A percentile compares a stretch with the other conserved stretches of the same genome.
These are phyloP conservation scores for Tetheella fluctuosa DNA, from an alignment of 2,888 invertebrate species.

Conservation along the genomic window DNA sequence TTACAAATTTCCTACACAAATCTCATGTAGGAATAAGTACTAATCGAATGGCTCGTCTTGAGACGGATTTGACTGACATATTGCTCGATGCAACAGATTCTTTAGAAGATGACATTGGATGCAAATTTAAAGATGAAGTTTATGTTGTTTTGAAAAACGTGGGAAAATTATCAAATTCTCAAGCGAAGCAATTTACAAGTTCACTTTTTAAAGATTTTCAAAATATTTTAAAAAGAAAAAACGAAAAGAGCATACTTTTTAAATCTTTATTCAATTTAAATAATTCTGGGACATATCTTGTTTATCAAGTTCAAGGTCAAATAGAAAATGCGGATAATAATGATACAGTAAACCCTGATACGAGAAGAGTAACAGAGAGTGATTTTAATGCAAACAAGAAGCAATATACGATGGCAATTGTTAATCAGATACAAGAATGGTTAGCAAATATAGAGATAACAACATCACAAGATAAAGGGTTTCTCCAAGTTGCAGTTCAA, in stretches of 20 bases:
- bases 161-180: slow-evolving; percentile 26
- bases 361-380: neutral
- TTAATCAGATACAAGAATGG: slow-evolving; percentile 25
- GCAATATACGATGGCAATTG: slow-evolving; percentile 10
- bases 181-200: slow-evolving; percentile 29
- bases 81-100: neutral
- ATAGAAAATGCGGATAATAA: neutral
- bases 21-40: slow-evolving; percentile 19
- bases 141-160: slow-evolving; percentile 16
- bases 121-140: neutral
- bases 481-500: slow-evolving; percentile 14
- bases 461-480: slow-evolving; percentile 14
- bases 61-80: slow-evolving; percentile 13
- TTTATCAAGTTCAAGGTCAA: neutral
- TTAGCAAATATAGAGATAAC: slow-evolving; percentile 16
- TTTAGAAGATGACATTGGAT: neutral
- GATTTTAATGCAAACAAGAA: slow-evolving; percentile 1
- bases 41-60: slow-evolving; percentile 10
- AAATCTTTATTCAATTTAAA: neutral
- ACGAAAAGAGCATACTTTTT: neutral
- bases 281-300: neutral
- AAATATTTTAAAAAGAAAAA: slow-evolving; percentile 16
- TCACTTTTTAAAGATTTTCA: slow-evolving; percentile 30
- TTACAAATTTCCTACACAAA: slow-evolving; percentile 27
- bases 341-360: neutral